phyloP scores from a whole-genome alignment of 2,888 invertebrate genomes.

The Drosophila multiciliata region DNA sequence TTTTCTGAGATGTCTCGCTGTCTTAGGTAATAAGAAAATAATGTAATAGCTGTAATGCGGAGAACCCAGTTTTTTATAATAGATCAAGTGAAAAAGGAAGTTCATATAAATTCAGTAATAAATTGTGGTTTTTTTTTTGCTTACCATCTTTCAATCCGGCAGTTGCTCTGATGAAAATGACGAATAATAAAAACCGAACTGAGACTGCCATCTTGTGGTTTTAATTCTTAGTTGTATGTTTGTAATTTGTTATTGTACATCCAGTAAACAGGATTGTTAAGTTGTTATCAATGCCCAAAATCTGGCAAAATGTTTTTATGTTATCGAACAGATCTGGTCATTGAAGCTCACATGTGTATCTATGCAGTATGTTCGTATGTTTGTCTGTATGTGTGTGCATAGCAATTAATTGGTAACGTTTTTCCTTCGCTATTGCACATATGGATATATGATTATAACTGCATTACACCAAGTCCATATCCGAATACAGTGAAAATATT shows the following conservation, averaged over 20 bases:
- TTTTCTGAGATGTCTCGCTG: not conserved
- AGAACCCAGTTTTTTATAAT: not conserved
- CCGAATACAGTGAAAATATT: not conserved
- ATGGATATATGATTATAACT: not conserved
- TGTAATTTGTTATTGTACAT: constrained; percentile 9
- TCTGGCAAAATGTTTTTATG: constrained; percentile 2
- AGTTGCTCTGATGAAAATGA: constrained; percentile 48
- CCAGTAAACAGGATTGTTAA: not conserved
- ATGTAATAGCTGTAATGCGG: not conserved
- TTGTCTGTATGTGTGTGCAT: not conserved
- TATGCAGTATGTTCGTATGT: not conserved
- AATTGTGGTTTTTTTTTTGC: constrained; percentile 9
- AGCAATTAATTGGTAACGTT: not conserved
- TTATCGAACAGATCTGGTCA: constrained; percentile 6
- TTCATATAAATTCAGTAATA: not conserved
- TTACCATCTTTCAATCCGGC: constrained; percentile 67
- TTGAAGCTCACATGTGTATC: constrained; percentile 5
- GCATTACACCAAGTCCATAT: constrained; percentile 1
- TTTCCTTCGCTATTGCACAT: not conserved
- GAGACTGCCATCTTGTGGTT: constrained; percentile 50
- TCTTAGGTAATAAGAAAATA: not conserved
- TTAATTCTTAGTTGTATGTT: not conserved
- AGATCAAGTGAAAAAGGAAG: not conserved
- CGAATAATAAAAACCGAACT: constrained; percentile 44
- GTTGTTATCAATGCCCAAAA: not conserved